These are phyloP conservation scores for Poecilia wingei DNA, from an alignment of 2,797 vertebrate species.

Conservation along the genomic window DNA sequence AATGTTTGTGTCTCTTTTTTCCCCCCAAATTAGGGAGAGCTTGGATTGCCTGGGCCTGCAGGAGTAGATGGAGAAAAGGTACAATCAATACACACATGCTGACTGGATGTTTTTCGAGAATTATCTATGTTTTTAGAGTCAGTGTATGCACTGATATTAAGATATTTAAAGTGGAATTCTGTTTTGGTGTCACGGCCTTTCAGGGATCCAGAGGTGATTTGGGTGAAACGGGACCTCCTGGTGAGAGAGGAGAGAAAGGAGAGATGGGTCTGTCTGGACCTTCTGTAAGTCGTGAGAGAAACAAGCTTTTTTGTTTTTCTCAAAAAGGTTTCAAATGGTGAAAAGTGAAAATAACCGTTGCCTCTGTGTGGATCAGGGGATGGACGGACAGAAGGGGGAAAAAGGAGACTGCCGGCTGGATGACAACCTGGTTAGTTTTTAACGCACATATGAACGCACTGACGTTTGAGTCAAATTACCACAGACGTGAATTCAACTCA, in stretches of 20 bases:
- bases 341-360: slow-evolving; percentile 14
- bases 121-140: not conserved
- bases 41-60: slow-evolving; percentile 88
- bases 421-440: slow-evolving; percentile 88
- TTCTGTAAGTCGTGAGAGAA: slow-evolving; percentile 77
- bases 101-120: not conserved
- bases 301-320: slow-evolving; percentile 2
- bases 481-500: not conserved
- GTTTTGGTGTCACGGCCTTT: slow-evolving; percentile 11
- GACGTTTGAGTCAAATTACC: not conserved
- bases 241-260: slow-evolving; percentile 89
- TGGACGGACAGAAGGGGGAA: slow-evolving; percentile 89
- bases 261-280: slow-evolving; percentile 89
- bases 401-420: slow-evolving; percentile 89
- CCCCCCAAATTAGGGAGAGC: slow-evolving; percentile 84
- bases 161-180: not conserved
- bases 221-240: slow-evolving; percentile 82
- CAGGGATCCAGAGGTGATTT: slow-evolving; percentile 88
- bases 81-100: not conserved
- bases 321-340: slow-evolving; percentile 2
- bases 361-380: slow-evolving; percentile 77
- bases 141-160: not conserved
- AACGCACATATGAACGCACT: slow-evolving; percentile 4
- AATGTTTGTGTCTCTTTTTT: not conserved
- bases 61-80: slow-evolving; percentile 91